Conservation (phyloP, 1,140 invertebrate species). For the Drosophila lacteicornis region DNA sequence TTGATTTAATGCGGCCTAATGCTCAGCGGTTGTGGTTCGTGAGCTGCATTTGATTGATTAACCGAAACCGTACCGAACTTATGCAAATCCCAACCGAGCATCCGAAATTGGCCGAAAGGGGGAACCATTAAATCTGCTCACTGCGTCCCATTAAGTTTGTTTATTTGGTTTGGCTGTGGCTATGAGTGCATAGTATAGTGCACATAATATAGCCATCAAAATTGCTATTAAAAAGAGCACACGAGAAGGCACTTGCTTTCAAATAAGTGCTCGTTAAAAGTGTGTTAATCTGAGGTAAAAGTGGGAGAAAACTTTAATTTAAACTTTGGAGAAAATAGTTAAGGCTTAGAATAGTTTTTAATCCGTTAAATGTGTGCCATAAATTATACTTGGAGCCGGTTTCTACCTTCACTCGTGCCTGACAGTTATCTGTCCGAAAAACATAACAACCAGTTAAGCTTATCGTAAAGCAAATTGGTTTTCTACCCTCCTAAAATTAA, state of each 20-base stretch:
- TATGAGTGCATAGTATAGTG: conserved; percentile 34
- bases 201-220: conserved; percentile 57
- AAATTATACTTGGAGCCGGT: no score
- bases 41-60: conserved; percentile 46
- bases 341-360: background rate
- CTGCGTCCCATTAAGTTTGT: conserved; percentile 38
- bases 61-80: conserved; percentile 15
- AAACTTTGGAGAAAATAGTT: background rate
- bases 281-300: conserved; percentile 1
- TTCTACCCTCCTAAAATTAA: no score
- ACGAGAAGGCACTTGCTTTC: conserved; percentile 48
- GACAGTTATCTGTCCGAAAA: no score
- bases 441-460: no score
- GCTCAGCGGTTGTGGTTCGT: conserved; percentile 7
- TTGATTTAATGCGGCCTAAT: conserved; percentile 63
- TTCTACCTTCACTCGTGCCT: no score
- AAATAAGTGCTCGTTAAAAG: conserved; percentile 46
- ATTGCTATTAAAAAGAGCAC: conserved; percentile 45
- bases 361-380: background rate
- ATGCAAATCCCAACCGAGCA: conserved; percentile 26
- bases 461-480: no score
- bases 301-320: background rate
- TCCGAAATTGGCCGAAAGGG: background rate
- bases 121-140: conserved; percentile 14
- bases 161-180: conserved; percentile 6